Evolutionary conservation across 2,888 invertebrate genomes (phyloP).

Genomic region (Vanessa cardui): DNA sequence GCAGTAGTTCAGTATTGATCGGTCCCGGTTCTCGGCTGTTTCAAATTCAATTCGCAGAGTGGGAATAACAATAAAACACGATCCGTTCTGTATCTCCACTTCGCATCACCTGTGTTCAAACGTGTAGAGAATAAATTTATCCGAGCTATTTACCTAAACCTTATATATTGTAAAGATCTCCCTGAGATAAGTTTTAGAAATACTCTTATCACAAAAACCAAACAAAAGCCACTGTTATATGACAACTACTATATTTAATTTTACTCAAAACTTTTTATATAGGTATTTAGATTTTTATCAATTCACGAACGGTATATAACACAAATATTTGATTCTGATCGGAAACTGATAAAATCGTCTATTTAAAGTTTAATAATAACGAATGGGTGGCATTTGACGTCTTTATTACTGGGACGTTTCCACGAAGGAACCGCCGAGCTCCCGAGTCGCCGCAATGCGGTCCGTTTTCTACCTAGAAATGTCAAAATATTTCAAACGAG

Average conservation of each 20-base stretch:
- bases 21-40: conserved; percentile 49
- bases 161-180: neutral
- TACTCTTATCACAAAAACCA: neutral
- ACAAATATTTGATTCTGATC: conserved; percentile 2
- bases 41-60: conserved; percentile 81
- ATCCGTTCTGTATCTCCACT: conserved; percentile 64
- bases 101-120: conserved; percentile 71
- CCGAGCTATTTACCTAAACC: neutral
- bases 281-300: neutral
- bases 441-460: conserved; percentile 47
- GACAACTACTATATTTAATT: too few relatives aligned
- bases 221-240: too few relatives aligned
- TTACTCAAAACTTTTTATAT: neutral
- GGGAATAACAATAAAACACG: conserved; percentile 78
- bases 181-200: neutral
- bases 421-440: conserved; percentile 62
- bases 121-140: conserved; percentile 64
- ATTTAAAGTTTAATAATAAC: conserved; percentile 23
- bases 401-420: conserved; percentile 58
- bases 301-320: conserved; percentile 1
- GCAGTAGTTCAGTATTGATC: conserved; percentile 61
- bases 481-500: conserved; percentile 77
- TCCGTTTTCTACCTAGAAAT: conserved; percentile 67
- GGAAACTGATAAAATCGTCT: conserved; percentile 5
- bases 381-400: conserved; percentile 45